Evolutionary conservation across 2,888 invertebrate species (phyloP).

Genomic region (Netelia virgata): DNA sequence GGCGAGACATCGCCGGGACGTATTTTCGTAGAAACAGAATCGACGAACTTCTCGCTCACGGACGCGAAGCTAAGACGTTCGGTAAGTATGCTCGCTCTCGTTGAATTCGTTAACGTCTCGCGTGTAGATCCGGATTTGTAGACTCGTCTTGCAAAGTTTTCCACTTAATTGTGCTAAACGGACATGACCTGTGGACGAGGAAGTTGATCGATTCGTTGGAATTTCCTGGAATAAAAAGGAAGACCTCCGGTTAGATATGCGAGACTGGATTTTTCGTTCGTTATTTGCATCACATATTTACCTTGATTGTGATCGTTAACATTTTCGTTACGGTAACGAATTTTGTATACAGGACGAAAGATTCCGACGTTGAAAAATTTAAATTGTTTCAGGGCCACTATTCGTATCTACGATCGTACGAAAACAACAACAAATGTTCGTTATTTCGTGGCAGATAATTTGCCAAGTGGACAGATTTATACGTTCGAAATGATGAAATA

Average conservation of each 20-base stretch:
- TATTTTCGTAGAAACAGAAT: conserved; percentile 82
- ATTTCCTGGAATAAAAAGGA: neutral
- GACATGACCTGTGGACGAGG: neutral
- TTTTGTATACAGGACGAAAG: too few relatives aligned
- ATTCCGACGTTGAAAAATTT: too few relatives aligned
- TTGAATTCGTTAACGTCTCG: conserved; percentile 14
- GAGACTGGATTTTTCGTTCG: too few relatives aligned
- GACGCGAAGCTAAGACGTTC: conserved; percentile 81
- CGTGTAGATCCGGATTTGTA: neutral
- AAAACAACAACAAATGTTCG: too few relatives aligned
- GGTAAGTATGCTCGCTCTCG: conserved; percentile 73
- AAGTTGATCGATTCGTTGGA: neutral
- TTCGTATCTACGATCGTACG: too few relatives aligned
- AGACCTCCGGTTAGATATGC: neutral
- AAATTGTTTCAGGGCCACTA: too few relatives aligned
- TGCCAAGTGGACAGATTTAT: too few relatives aligned
- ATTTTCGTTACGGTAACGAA: too few relatives aligned
- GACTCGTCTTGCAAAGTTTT: neutral
- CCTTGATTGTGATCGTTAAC: too few relatives aligned
- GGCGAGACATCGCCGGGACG: conserved; percentile 79
- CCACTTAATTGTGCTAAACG: neutral
- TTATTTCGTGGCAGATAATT: too few relatives aligned
- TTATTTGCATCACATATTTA: too few relatives aligned
- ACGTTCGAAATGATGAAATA: too few relatives aligned
- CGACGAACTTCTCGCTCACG: conserved; percentile 81